These are phyloP conservation scores for Rotaria magnacalcarata DNA, from an alignment of 2,888 invertebrate genomes.

Conservation along the genomic window DNA sequence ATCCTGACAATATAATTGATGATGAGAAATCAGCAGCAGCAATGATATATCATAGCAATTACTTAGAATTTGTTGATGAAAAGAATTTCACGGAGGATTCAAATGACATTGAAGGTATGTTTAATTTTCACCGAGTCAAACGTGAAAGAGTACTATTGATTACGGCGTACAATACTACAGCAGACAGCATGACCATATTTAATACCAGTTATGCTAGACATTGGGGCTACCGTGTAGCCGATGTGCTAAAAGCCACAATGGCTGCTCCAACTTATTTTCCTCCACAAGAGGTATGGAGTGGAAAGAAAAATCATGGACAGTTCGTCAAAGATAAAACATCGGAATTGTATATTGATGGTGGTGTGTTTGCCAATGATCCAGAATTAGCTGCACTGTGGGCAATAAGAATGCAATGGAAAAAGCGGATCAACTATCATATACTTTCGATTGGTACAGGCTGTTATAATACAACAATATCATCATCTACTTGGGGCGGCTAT, in stretches of 20 bases:
- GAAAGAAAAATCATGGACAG: background rate
- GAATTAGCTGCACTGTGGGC: background rate
- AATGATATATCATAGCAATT: background rate
- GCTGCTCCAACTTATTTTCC: constrained; percentile 12
- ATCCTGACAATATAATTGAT: background rate
- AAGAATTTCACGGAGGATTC: background rate
- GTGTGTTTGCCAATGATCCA: background rate
- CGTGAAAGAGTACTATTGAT: background rate
- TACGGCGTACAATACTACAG: background rate
- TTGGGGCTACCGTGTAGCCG: background rate
- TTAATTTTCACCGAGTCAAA: background rate
- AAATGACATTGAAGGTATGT: fast-evolving
- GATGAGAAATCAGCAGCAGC: background rate
- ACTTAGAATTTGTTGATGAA: background rate
- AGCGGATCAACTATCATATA: background rate
- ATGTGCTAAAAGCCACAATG: background rate
- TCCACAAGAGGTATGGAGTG: background rate
- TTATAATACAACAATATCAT: background rate
- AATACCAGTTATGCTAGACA: background rate
- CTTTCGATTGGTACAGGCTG: background rate
- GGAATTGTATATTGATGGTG: background rate
- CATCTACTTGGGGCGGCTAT: background rate
- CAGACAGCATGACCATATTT: background rate
- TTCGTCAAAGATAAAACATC: background rate
- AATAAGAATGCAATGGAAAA: constrained; percentile 20